Base-by-base conservation (phyloP, 2,888 invertebrate species). In the Baccha elongata region DNA sequence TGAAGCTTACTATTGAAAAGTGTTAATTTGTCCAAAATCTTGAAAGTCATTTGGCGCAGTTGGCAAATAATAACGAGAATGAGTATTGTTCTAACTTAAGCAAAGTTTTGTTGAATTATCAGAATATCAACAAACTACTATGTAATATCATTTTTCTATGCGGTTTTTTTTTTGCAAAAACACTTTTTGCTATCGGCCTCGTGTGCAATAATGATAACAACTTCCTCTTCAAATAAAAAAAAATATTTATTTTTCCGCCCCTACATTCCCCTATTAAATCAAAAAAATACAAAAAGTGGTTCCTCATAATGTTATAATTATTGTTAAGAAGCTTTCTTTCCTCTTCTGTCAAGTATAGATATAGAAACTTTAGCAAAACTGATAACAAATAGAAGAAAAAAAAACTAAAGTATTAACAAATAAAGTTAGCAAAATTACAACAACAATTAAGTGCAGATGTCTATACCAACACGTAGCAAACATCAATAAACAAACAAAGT, bases 391-490 rank as follows among this genome's bases (percentile, higher is more conserved):
- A 65, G 23, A 13, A 8, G 17, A 35, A 19, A 65, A 19, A 13
- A 8, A 29, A 35, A 19, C 19, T 35, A 53, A 19, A 37, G 50
- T 60, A 65, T 72, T 29, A 62, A 44, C 72, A 78, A 72, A 68
- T 55, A 74, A 55, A 69, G 42, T 69, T 21, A 17, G 29, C 65
- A 58, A 65, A 68, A 60, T 53, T 68, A 68, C 79, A 80, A 64
- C 69, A 75, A 74, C 80, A 74, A 76, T 76, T 71, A 81, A 76
- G 71, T 76, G 76, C 81, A 81, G 76, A 81, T 76, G 81, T 71
- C 76, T 46, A n/a, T n/a, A 32, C 65, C 58, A 50, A 71, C 73
- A 74, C 68, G 64, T 53, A 48, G 17, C 35, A 64, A n/a, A 74
- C 75, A 74, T 67, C 60, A 23, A 40, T 58, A 60, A 76, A 37